phyloP scores from a whole-genome alignment of 92 coral and sea anemone genomes.

The Pocillopora grandis region DNA sequence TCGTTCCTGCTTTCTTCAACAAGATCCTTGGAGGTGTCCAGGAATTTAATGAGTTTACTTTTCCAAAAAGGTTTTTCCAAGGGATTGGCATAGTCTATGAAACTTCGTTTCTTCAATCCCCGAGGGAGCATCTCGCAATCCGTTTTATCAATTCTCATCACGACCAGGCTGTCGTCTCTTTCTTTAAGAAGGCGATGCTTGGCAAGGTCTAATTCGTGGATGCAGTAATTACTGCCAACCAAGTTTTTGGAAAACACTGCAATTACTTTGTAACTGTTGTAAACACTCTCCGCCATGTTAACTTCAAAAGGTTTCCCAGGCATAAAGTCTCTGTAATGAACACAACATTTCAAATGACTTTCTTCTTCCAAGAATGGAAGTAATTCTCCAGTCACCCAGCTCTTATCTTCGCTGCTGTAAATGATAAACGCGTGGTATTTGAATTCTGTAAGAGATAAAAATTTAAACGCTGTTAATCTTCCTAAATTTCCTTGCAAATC shows the following conservation, averaged over 20 bases:
- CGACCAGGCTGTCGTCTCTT: conserved; percentile 15
- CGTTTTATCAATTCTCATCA: conserved; percentile 23
- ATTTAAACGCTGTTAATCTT: no score
- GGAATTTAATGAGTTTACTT: conserved; percentile 2
- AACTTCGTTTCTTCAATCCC: background rate
- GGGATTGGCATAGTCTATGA: conserved; percentile 6
- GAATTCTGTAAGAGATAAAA: background rate
- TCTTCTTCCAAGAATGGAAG: conserved; percentile 21
- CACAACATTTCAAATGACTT: conserved; percentile 16
- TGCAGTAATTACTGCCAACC: conserved; percentile 11
- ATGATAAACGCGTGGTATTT: conserved; percentile 27
- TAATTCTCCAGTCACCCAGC: background rate
- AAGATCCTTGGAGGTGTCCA: background rate
- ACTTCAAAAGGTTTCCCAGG: conserved; percentile 11
- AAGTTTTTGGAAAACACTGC: conserved; percentile 21
- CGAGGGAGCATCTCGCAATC: background rate
- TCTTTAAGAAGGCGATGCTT: background rate
- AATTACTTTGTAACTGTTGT: conserved; percentile 28
- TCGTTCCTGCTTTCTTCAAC: background rate
- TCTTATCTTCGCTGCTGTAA: background rate
- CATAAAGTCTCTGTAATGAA: conserved; percentile 32
- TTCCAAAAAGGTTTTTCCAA: conserved; percentile 16
- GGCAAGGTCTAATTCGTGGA: conserved; percentile 20
- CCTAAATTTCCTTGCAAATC: no score
- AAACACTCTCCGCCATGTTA: conserved; percentile 20